A percentile compares a stretch with the other conserved stretches of the same genome.
These are phyloP conservation scores for Liolophura sinensis DNA, from an alignment of 1,140 invertebrate species.

Conservation along the genomic window DNA sequence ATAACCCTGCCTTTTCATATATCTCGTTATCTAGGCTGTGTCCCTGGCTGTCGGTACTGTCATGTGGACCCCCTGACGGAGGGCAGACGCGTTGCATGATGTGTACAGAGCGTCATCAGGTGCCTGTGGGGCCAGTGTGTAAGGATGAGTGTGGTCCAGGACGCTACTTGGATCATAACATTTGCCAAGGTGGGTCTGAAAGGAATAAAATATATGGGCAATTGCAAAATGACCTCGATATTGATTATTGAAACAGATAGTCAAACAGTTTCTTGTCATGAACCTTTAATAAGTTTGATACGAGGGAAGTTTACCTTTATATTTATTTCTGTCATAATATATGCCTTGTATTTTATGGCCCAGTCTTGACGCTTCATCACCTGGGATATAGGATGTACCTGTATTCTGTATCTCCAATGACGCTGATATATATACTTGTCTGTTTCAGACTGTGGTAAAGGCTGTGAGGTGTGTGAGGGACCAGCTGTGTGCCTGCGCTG, in stretches of 20 bases:
- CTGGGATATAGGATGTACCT: no score
- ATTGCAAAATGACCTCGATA: no score
- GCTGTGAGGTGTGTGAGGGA: constrained; percentile 27
- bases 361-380: no score
- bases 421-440: not conserved
- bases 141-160: constrained; percentile 19
- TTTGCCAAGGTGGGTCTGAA: constrained; percentile 24
- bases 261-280: no score
- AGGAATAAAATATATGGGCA: not conserved
- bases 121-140: constrained; percentile 24
- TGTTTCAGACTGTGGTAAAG: constrained; percentile 25
- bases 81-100: constrained; percentile 19
- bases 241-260: no score
- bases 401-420: no score
- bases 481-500: constrained; percentile 18
- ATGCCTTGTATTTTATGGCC: no score
- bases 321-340: no score
- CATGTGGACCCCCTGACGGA: constrained; percentile 4
- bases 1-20: not conserved
- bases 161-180: constrained; percentile 13
- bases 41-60: constrained; percentile 24
- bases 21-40: constrained; percentile 25
- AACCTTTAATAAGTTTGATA: no score
- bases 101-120: constrained; percentile 17
- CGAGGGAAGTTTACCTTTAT: no score